Percentiles rank a stretch among this genome's conserved stretches.
phyloP scores from a whole-genome alignment of 2,113 vertebrate species.

The Echinops telfairi region DNA sequence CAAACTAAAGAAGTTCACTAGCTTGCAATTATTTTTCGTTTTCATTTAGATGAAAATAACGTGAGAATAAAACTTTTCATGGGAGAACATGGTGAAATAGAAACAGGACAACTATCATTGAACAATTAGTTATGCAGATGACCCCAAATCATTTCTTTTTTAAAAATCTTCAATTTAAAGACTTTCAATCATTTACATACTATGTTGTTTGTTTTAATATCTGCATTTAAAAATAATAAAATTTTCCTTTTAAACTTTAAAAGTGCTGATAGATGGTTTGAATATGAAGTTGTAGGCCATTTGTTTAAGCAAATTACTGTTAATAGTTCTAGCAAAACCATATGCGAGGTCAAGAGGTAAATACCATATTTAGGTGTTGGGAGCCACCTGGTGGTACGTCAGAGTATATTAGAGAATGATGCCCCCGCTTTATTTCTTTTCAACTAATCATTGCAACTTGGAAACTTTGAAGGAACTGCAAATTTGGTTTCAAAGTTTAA shows the following conservation, averaged over 20 bases:
- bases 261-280: conserved; percentile 25
- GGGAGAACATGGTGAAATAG: background rate
- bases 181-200: background rate
- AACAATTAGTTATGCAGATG: background rate
- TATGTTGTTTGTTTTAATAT: background rate
- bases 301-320: conserved; percentile 52
- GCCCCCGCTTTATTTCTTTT: conserved; percentile 2
- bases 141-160: background rate
- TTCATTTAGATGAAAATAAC: conserved; percentile 16
- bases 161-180: conserved; percentile 20
- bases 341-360: conserved; percentile 23
- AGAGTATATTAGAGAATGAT: background rate
- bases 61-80: background rate
- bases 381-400: conserved; percentile 87
- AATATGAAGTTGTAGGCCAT: conserved; percentile 68
- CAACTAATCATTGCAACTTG: background rate
- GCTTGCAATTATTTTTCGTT: background rate
- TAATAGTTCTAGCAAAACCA: conserved; percentile 60
- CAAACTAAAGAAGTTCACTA: background rate
- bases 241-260: conserved; percentile 19
- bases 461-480: background rate
- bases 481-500: background rate
- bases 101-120: background rate
- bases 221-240: conserved; percentile 30
- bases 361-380: conserved; percentile 77